phyloP scores from a whole-genome alignment of 2,113 vertebrate species.

The Perognathus longimembris region DNA sequence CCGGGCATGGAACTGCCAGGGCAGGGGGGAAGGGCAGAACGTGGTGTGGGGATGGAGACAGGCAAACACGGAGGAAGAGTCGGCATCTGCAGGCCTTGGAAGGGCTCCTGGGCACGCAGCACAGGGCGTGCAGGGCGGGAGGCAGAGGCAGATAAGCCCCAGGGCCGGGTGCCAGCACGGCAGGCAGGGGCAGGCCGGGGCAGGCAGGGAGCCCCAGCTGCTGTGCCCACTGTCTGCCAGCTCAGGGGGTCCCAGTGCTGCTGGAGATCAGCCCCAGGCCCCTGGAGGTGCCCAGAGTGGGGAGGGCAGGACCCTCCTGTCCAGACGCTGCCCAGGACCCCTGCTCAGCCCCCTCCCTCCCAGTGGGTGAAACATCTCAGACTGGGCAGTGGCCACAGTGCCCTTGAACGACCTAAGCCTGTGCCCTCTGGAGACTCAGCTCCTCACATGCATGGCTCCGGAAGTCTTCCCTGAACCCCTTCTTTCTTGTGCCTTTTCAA shows the following conservation, averaged over 20 bases:
- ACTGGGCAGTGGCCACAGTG: background rate
- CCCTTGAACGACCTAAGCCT: background rate
- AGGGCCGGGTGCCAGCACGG: background rate
- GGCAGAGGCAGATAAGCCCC: background rate
- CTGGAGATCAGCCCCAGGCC: background rate
- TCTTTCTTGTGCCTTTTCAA: background rate
- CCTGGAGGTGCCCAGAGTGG: background rate
- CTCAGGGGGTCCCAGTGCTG: background rate
- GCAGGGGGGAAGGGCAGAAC: conserved; percentile 48
- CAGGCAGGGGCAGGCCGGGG: background rate
- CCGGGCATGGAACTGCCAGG: conserved; percentile 69
- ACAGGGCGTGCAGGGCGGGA: background rate
- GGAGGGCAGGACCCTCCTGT: background rate
- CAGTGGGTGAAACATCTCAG: no score
- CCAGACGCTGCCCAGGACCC: background rate
- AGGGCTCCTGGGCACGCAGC: conserved; percentile 38
- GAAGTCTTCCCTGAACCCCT: background rate
- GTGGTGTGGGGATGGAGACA: conserved; percentile 65
- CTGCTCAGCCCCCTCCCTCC: background rate
- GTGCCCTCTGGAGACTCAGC: background rate
- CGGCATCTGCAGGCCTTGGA: conserved; percentile 51
- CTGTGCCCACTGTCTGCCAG: background rate
- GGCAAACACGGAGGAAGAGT: conserved; percentile 40
- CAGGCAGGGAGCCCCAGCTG: background rate
- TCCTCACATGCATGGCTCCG: background rate